phyloP scores from a whole-genome alignment of 2,113 vertebrate species.

The Channa argus region DNA sequence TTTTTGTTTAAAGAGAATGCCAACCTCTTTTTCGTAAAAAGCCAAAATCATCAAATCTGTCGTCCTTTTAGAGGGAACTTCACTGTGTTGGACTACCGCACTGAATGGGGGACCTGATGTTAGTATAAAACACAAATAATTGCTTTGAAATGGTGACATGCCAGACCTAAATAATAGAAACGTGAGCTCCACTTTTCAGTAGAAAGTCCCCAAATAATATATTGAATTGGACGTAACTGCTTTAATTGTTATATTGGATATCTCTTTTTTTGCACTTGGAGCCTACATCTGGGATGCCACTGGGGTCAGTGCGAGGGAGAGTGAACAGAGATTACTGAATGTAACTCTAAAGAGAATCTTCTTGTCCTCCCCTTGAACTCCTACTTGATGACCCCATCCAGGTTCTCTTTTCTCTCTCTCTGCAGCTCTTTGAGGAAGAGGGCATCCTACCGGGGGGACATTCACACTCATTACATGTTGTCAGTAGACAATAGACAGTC shows the following conservation, averaged over 20 bases:
- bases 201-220: constrained; percentile 2
- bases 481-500: constrained; percentile 32
- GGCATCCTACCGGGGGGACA: constrained; percentile 25
- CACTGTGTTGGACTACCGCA: not conserved
- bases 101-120: not conserved
- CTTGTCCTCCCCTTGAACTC: constrained; percentile 50
- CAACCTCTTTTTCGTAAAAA: too few species aligned
- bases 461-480: constrained; percentile 38
- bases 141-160: not conserved
- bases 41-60: too few species aligned
- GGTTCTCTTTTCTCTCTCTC: constrained; percentile 3
- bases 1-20: too few species aligned
- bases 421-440: constrained; percentile 51
- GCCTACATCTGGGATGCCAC: not conserved
- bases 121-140: not conserved
- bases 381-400: constrained; percentile 32
- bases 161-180: not conserved
- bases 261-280: constrained; percentile 11
- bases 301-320: not conserved
- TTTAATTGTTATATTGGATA: constrained; percentile 5
- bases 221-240: not conserved
- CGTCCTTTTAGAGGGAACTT: not conserved
- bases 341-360: constrained; percentile 46
- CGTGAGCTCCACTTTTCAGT: not conserved
- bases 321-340: constrained; percentile 18